Conservation (phyloP, 2,888 invertebrate genomes). For the Melipona beecheii region DNA sequence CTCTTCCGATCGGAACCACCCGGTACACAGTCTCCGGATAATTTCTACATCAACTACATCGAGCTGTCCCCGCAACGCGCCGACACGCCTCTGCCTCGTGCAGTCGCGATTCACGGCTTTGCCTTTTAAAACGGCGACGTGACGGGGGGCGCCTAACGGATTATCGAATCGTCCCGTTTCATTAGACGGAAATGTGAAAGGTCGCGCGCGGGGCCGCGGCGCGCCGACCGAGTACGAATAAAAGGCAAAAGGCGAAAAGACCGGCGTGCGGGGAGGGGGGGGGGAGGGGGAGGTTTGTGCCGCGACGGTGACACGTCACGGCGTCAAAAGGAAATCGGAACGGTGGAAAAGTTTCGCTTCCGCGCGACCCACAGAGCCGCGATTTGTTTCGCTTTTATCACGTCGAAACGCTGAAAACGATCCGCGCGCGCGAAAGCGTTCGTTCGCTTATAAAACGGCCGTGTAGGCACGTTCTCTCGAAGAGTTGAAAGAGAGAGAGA, state of each 20-base stretch:
- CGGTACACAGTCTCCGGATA: too few relatives aligned
- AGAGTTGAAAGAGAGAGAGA: neutral
- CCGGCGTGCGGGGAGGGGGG: too few relatives aligned
- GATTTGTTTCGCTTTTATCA: slow-evolving; percentile 37
- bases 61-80: too few relatives aligned
- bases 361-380: neutral
- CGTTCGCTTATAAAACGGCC: slow-evolving; percentile 10
- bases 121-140: slow-evolving; percentile 4
- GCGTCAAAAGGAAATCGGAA: neutral
- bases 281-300: too few relatives aligned
- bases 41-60: too few relatives aligned
- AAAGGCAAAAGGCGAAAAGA: slow-evolving; percentile 1
- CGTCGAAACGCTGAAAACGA: slow-evolving; percentile 16
- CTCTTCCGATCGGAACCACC: too few relatives aligned
- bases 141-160: slow-evolving; percentile 8
- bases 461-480: neutral
- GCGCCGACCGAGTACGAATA: neutral
- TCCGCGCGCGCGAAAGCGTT: neutral
- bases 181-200: neutral
- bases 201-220: neutral
- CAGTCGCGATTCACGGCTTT: neutral
- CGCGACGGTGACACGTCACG: neutral
- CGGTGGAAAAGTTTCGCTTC: slow-evolving; percentile 12
- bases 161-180: slow-evolving; percentile 5
- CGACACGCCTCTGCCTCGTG: too few relatives aligned